Evolutionary conservation across 2,113 vertebrate genomes (phyloP), one percentile per base, ranked within the genome.

Genomic region (Labeo rohita): DNA sequence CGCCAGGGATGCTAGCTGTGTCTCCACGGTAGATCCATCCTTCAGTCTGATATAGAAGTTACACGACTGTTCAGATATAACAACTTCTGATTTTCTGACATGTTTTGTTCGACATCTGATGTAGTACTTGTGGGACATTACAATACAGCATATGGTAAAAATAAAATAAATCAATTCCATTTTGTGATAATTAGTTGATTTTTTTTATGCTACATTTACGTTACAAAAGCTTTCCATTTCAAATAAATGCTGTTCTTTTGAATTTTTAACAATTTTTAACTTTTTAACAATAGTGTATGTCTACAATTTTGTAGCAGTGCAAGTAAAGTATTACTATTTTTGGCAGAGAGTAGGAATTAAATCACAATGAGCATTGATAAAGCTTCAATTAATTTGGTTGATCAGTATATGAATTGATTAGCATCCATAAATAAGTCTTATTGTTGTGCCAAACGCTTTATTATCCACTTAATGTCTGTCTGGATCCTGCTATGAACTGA

Each of bases 1-100:
- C 92, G 89, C 92, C 93, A 84, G 91, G 92, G 92, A 92, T 85
- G 90, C 88, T 36, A 85, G 84, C 90, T 76, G 90, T 89, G 80
- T 52, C 23, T 73, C 45, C 86, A 91, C 89, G 91, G 89, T 90
- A 91, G 73, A 83, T 52, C 34, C 28, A 77, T 78, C 16, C 11
- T 78, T 50, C 16, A 78, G 45, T 78, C 36, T 76, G 43, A 47
- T 63, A 77, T 11, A 65, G 39, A 84, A 76, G n/a, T 84, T 63
- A 45, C n/a, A n/a, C 43, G n/a, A 50, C 21, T 36, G 50, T 84
- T 72, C 11, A 43, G 45, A 72, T 70, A 2, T 49, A 47, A 74
- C 10, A 23, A 74, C 43, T 18, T 77, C 73, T 50, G 45, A 52
- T 54, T 54, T 28, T 77, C 49, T 34, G 49, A 36, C 7, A 50